Conservation (phyloP, 2,888 invertebrate genomes). For the Penaeus monodon region DNA sequence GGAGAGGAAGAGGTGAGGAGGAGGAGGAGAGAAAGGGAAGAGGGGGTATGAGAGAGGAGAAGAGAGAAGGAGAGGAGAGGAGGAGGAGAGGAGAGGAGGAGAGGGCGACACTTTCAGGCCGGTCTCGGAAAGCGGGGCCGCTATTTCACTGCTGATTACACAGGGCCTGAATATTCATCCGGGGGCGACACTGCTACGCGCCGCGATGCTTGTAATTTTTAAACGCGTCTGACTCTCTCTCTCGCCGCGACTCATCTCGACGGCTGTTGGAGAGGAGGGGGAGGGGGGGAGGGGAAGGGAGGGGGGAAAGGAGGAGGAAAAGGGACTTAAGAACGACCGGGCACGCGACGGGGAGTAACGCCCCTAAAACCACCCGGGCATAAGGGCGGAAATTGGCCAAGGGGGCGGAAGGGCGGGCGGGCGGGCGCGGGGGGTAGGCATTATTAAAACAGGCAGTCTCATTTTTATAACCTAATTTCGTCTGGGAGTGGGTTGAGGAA, state of each 20-base stretch:
- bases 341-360: background rate
- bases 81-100: too few relatives aligned
- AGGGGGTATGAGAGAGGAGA: too few relatives aligned
- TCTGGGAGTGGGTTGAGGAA: constrained; percentile 64
- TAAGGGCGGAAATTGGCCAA: constrained; percentile 26
- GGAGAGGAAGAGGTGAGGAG: background rate
- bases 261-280: too few relatives aligned
- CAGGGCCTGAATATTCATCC: constrained; percentile 64
- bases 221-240: constrained; percentile 47
- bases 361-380: background rate
- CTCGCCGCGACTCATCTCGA: constrained; percentile 34
- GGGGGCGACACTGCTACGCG: constrained; percentile 55
- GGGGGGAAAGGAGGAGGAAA: too few relatives aligned
- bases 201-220: constrained; percentile 60
- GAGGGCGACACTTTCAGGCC: background rate
- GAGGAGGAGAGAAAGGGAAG: too few relatives aligned
- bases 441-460: constrained; percentile 62
- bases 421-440: constrained; percentile 34
- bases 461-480: constrained; percentile 66
- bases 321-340: constrained; percentile 22
- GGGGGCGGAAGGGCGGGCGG: background rate
- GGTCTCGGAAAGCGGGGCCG: constrained; percentile 23
- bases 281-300: too few relatives aligned
- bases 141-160: constrained; percentile 65
- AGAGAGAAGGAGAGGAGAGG: too few relatives aligned